Percentiles rank a stretch among this genome's conserved stretches.
Conservation (phyloP, 2,888 invertebrate species). For the Amphimallon solstitiale region DNA sequence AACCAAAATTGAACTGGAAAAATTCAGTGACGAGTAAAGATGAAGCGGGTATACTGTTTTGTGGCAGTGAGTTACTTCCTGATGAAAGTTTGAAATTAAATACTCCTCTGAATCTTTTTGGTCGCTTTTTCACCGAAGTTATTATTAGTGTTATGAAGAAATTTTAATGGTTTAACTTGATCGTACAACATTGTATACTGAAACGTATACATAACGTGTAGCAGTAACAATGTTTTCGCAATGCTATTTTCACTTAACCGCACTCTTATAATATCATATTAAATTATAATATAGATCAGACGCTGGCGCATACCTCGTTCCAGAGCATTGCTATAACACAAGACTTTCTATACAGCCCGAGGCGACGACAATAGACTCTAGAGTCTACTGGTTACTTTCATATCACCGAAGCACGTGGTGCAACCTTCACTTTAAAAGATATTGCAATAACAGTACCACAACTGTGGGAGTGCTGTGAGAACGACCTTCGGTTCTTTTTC, state of each 20-base stretch:
- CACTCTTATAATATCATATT: conserved; percentile 36
- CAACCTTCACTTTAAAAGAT: conserved; percentile 43
- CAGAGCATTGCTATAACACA: conserved; percentile 21
- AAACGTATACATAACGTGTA: too few species aligned
- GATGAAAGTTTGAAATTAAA: too few species aligned
- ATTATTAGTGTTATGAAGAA: too few species aligned
- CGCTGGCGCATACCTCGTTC: conserved; percentile 36
- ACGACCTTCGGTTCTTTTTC: conserved; percentile 44
- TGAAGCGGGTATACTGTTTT: too few species aligned
- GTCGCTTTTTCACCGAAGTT: too few species aligned
- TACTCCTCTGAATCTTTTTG: too few species aligned
- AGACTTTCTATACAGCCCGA: conserved; percentile 40
- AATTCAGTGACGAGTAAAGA: too few species aligned
- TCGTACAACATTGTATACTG: too few species aligned
- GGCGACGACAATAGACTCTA: conserved; percentile 41
- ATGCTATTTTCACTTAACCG: conserved; percentile 17
- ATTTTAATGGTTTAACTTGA: too few species aligned
- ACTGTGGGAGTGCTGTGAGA: conserved; percentile 44
- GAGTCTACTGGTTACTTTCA: conserved; percentile 43
- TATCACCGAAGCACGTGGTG: conserved; percentile 37
- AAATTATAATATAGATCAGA: conserved; percentile 45
- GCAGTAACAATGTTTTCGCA: neutral
- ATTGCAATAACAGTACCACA: conserved; percentile 42
- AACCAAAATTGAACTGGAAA: too few species aligned
- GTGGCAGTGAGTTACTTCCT: too few species aligned